phyloP scores from a whole-genome alignment of 2,888 invertebrate species.

The Tridacna crocea region DNA sequence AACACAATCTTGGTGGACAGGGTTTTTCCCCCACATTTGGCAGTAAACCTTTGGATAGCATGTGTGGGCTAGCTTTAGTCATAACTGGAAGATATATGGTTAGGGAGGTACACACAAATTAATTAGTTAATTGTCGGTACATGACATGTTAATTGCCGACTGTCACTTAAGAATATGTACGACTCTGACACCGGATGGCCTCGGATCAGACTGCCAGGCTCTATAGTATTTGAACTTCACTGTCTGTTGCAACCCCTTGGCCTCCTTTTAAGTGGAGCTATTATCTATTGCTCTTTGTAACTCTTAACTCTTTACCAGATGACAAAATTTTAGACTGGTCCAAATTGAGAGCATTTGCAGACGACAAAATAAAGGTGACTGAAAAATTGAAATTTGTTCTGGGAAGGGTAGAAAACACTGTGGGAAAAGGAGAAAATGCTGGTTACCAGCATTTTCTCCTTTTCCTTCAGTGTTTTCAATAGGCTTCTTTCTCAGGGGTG shows the following conservation, averaged over 20 bases:
- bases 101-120: constrained; percentile 29
- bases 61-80: constrained; percentile 25
- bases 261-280: too few relatives aligned
- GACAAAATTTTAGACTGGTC: too few relatives aligned
- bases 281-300: too few relatives aligned
- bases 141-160: constrained; percentile 51
- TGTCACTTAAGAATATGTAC: constrained; percentile 16
- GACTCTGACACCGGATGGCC: constrained; percentile 3
- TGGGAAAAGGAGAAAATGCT: not conserved
- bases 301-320: too few relatives aligned
- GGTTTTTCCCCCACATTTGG: too few relatives aligned
- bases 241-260: not conserved
- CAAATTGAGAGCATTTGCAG: too few relatives aligned
- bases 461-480: not conserved
- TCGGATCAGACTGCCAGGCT: constrained; percentile 17
- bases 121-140: constrained; percentile 39
- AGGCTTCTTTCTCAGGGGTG: too few relatives aligned
- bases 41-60: not conserved
- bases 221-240: not conserved
- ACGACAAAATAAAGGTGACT: too few relatives aligned
- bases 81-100: constrained; percentile 12
- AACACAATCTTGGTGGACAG: too few relatives aligned
- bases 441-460: not conserved
- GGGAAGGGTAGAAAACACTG: not conserved
- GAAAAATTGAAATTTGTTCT: too few relatives aligned